Evolutionary conservation across 30 jellyfish, hydroid and myxozoan genomes (phyloP).

Genomic region (Turritopsis rubra): DNA sequence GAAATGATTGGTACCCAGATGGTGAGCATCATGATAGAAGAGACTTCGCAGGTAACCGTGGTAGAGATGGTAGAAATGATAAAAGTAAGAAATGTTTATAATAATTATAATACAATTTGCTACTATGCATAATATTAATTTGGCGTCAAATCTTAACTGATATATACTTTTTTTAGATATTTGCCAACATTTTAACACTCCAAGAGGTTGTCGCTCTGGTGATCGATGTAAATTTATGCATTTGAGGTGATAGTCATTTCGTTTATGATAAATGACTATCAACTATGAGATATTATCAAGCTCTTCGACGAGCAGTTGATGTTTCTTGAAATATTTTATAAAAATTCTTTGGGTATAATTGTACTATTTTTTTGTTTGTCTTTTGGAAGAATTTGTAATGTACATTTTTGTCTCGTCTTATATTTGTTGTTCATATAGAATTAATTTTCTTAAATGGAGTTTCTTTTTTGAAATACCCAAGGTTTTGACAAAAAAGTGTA

Average conservation of each 20-base stretch:
- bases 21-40: constrained; percentile 1
- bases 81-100: neutral
- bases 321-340: neutral
- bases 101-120: neutral
- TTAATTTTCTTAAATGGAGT: neutral
- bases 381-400: neutral
- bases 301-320: no score
- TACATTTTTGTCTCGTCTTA: neutral
- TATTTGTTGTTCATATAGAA: neutral
- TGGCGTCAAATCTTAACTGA: neutral
- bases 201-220: constrained; percentile 89
- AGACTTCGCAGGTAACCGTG: constrained; percentile 19
- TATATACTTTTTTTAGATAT: constrained; percentile 17
- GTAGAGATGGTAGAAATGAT: constrained; percentile 30
- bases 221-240: constrained; percentile 64
- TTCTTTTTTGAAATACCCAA: neutral
- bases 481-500: no score
- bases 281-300: no score
- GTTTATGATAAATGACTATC: no score
- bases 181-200: constrained; percentile 75
- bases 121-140: neutral
- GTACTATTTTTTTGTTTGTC: neutral
- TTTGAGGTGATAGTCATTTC: constrained; percentile 10
- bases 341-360: neutral
- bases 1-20: constrained; percentile 10